Evolutionary conservation across 1,140 invertebrate genomes (phyloP), one percentile per base, ranked within the genome.

Genomic region (Aporrectodea caliginosa): DNA sequence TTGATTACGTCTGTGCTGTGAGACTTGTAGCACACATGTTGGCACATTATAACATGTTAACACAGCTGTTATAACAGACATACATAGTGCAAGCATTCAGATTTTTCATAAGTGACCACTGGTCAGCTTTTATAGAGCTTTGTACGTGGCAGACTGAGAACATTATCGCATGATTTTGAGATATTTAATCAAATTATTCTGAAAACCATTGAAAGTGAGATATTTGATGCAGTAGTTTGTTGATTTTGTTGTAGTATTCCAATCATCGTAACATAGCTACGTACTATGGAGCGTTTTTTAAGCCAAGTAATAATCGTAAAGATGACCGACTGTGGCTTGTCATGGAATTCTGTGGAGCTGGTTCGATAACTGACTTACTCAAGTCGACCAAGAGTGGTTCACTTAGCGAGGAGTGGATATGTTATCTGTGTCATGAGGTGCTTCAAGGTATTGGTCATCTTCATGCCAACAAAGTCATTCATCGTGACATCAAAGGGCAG

Each of bases 291-390:
- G 98, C 98, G 83, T 99, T 99, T 89, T 98, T 99, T 77, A 99
- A 99, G 89, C 99, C 99, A 89, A 96, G 95, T 84, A 96, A 87
- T 12, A 94, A 97, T 1, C 97, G 97, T 1, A 98, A 99, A 90
- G 97, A 99, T 90, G 98, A 99, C 89, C 97, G 99, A 87, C 90
- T 99, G 78, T 99, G 92, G 91, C 91, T 99, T 85, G 98, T 99
- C 34, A 99, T 99, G 98, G 98, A 99, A 89, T 99, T 98, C 88
- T 99, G 98, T 91, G 98, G 98, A 84, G 97, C 97, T 87, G 98
- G 95, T 77, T 98, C 96, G 77, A 95, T 99, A 22, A 99, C 98
- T 78, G 98, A 99, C 90, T 91, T 99, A 85, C 97, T 99, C 58
- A 99, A 99, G 91, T 97, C 74, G 33, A 76, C 43, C 2, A 80